Conservation (phyloP, 2,888 invertebrate genomes). For the Candidula unifasciata region DNA sequence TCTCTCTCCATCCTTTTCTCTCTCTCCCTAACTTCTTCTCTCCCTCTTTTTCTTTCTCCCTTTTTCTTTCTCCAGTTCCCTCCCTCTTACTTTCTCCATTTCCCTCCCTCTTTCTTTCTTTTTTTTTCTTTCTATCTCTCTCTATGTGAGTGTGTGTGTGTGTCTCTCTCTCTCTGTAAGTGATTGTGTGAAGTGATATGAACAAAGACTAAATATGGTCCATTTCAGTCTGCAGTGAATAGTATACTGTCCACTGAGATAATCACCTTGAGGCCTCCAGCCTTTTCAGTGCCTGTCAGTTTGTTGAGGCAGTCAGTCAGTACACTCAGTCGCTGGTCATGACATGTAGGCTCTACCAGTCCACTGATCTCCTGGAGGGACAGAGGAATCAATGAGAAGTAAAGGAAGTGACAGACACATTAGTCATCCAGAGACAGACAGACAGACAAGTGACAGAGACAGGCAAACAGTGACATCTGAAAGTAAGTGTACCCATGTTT, state of each 20-base stretch:
- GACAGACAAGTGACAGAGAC: too few species aligned
- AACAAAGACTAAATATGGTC: too few species aligned
- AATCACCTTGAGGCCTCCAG: conserved; percentile 15
- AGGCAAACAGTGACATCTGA: too few species aligned
- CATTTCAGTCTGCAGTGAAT: background rate
- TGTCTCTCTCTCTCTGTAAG: too few species aligned
- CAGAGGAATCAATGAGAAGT: too few species aligned
- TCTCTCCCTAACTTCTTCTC: background rate
- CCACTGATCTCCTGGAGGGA: background rate
- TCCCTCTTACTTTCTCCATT: background rate
- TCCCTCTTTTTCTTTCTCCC: background rate
- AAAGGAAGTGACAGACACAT: too few species aligned
- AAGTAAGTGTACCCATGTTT: too few species aligned
- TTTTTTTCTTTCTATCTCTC: background rate
- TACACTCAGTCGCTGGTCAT: conserved; percentile 3
- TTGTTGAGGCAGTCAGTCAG: conserved; percentile 11
- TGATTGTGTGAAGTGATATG: too few species aligned
- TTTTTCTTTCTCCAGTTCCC: background rate
- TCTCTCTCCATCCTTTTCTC: background rate
- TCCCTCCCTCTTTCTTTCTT: conserved; percentile 28
- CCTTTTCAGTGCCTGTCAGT: conserved; percentile 3
- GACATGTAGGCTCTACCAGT: background rate
- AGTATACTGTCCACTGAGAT: background rate
- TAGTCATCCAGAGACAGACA: too few species aligned
- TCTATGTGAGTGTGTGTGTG: too few species aligned